A percentile compares a stretch with the other conserved stretches of the same genome.
Evolutionary conservation across 2,113 vertebrate species (phyloP).

Genomic region (Eublepharis macularius): DNA sequence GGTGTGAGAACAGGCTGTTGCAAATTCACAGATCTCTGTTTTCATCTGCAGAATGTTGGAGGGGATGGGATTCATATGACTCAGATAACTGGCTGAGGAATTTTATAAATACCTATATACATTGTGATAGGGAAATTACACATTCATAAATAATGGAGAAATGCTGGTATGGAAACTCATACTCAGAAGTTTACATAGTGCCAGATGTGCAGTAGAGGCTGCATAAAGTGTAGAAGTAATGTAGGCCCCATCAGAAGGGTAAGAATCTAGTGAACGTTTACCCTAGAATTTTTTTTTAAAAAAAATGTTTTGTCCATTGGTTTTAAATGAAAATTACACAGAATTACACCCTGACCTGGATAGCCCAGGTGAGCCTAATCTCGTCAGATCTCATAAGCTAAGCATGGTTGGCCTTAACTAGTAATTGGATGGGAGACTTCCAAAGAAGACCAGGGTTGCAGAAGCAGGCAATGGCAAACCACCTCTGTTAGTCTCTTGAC

Average conservation of each 20-base stretch:
- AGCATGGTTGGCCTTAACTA: too few species aligned
- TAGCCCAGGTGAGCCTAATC: too few species aligned
- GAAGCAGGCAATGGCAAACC: too few species aligned
- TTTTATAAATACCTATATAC: background rate
- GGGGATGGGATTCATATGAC: background rate
- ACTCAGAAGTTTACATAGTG: background rate
- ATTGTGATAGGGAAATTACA: conserved; percentile 2
- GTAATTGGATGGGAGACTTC: too few species aligned
- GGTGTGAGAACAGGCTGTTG: background rate
- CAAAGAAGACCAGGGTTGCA: too few species aligned
- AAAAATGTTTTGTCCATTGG: background rate
- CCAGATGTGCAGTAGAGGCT: background rate
- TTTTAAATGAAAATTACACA: too few species aligned
- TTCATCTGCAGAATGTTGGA: background rate
- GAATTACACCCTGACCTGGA: too few species aligned
- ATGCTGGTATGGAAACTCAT: background rate
- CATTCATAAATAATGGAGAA: background rate
- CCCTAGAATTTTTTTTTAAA: background rate
- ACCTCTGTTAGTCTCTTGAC: too few species aligned
- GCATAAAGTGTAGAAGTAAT: background rate
- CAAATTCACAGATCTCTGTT: background rate
- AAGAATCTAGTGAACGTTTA: background rate
- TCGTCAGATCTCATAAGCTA: too few species aligned
- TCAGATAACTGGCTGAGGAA: background rate
- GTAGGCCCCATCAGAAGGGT: background rate